A percentile compares a stretch with the other conserved stretches of the same genome.
Conservation (phyloP, 2,113 vertebrate species). For the Phasianus colchicus region DNA sequence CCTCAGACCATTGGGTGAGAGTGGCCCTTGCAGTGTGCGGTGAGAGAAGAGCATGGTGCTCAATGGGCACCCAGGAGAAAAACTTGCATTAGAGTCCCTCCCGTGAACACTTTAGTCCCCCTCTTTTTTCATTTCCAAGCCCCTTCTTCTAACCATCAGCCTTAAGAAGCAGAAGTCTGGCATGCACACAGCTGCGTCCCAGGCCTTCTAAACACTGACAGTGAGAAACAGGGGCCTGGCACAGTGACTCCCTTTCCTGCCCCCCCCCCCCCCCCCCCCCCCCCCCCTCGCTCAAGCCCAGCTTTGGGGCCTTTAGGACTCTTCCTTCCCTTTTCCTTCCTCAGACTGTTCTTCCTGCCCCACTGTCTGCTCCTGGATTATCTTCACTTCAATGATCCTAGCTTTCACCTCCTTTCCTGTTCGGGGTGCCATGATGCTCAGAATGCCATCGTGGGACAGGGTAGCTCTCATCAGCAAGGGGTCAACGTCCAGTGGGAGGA, state of each 20-base stretch:
- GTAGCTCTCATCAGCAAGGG: slow-evolving; percentile 83
- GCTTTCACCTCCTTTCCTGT: slow-evolving; percentile 76
- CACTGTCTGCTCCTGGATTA: slow-evolving; percentile 62
- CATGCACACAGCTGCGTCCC: not conserved
- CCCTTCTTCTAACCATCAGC: not conserved
- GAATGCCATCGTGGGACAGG: slow-evolving; percentile 85
- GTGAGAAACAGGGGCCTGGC: not conserved
- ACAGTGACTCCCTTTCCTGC: not conserved
- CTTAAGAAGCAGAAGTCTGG: not conserved
- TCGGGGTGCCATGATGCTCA: slow-evolving; percentile 83
- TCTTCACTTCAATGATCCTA: slow-evolving; percentile 78
- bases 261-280: not conserved
- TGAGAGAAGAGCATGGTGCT: not conserved
- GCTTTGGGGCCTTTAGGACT: slow-evolving; percentile 17
- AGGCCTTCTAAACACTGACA: not conserved
- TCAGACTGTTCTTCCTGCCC: slow-evolving; percentile 35
- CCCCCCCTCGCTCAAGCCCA: not conserved
- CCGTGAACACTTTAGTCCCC: not conserved
- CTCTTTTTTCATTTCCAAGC: not conserved
- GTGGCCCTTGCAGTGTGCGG: not conserved
- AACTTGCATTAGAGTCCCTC: not conserved
- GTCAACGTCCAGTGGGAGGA: slow-evolving; percentile 86
- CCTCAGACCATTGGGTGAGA: not conserved
- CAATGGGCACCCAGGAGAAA: not conserved
- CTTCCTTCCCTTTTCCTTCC: slow-evolving; percentile 16